phyloP scores from a whole-genome alignment of 2,797 vertebrate species.

The Hydrocynus forskahlii region DNA sequence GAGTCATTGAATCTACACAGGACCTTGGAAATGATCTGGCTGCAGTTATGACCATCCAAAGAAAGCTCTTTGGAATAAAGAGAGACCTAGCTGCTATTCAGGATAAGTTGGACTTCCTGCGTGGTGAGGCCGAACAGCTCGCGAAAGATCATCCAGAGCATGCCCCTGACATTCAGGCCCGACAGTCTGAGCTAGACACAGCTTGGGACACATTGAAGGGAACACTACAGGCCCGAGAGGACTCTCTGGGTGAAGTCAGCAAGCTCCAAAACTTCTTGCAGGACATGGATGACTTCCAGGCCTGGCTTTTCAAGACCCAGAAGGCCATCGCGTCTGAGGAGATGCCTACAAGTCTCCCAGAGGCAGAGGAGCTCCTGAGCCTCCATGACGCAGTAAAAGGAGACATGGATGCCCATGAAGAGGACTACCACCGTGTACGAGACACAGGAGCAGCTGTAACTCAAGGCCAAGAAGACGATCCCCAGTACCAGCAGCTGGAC shows the following conservation, averaged over 20 bases:
- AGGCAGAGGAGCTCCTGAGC: conserved; percentile 87
- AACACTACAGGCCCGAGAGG: conserved; percentile 83
- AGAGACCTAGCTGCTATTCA: conserved; percentile 87
- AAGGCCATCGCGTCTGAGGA: conserved; percentile 91
- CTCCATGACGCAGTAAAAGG: conserved; percentile 80
- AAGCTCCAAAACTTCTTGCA: conserved; percentile 94
- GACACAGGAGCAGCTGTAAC: conserved; percentile 82
- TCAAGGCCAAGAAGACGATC: conserved; percentile 84
- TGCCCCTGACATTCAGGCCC: conserved; percentile 76
- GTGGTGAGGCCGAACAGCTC: conserved; percentile 81
- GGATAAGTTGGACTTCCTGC: conserved; percentile 80
- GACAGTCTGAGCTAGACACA: conserved; percentile 67
- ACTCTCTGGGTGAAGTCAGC: conserved; percentile 91
- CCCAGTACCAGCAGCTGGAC: conserved; percentile 88
- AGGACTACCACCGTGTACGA: conserved; percentile 78
- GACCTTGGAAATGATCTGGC: conserved; percentile 90
- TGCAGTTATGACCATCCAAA: conserved; percentile 91
- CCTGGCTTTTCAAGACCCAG: conserved; percentile 91
- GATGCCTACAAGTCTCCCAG: conserved; percentile 81
- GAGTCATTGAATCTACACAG: conserved; percentile 88
- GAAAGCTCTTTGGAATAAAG: conserved; percentile 93
- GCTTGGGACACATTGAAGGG: conserved; percentile 86
- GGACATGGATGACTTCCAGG: conserved; percentile 93
- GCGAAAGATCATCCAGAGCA: conserved; percentile 84
- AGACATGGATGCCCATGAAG: conserved; percentile 81